Percentiles rank a stretch among this genome's conserved stretches.
Evolutionary conservation across 2,797 vertebrate genomes (phyloP).

Genomic region (Cynopterus sphinx): DNA sequence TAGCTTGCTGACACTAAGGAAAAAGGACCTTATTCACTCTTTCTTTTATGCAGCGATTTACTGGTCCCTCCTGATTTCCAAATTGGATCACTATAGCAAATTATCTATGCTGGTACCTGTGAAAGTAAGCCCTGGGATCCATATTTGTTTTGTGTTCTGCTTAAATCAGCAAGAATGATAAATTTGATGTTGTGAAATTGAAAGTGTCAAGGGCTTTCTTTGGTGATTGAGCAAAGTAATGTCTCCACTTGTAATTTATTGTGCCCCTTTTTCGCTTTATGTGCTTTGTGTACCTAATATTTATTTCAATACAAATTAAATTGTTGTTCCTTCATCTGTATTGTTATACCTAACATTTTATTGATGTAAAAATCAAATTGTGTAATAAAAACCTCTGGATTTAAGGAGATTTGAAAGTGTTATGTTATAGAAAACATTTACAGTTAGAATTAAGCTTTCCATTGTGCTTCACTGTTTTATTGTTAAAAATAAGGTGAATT

Average conservation of each 20-base stretch:
- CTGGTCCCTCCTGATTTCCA: slow-evolving; percentile 89
- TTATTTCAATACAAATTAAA: slow-evolving; percentile 88
- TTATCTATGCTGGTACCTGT: slow-evolving; percentile 87
- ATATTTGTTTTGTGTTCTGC: slow-evolving; percentile 88
- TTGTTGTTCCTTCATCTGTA: slow-evolving; percentile 81
- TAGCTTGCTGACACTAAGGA: slow-evolving; percentile 90
- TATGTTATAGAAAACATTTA: slow-evolving; percentile 67
- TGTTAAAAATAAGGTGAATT: slow-evolving; percentile 58
- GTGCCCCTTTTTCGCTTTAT: slow-evolving; percentile 83
- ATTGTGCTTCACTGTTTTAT: slow-evolving; percentile 41
- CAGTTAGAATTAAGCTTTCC: slow-evolving; percentile 60
- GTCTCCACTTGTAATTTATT: slow-evolving; percentile 86
- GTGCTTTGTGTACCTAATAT: slow-evolving; percentile 85
- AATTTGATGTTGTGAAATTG: slow-evolving; percentile 87
- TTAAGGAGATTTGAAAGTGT: slow-evolving; percentile 72
- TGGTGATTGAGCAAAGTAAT: slow-evolving; percentile 83
- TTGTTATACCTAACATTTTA: slow-evolving; percentile 82
- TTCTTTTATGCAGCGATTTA: slow-evolving; percentile 88
- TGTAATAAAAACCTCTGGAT: slow-evolving; percentile 69
- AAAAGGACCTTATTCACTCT: slow-evolving; percentile 88
- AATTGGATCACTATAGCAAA: slow-evolving; percentile 90
- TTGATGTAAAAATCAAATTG: slow-evolving; percentile 83
- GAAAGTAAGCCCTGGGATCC: slow-evolving; percentile 87
- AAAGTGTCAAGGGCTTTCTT: slow-evolving; percentile 87
- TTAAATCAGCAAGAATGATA: slow-evolving; percentile 92